A percentile compares a stretch with the other conserved stretches of the same genome.
Evolutionary conservation across 2,113 vertebrate species (phyloP).

Genomic region (Dromiciops gliroides): DNA sequence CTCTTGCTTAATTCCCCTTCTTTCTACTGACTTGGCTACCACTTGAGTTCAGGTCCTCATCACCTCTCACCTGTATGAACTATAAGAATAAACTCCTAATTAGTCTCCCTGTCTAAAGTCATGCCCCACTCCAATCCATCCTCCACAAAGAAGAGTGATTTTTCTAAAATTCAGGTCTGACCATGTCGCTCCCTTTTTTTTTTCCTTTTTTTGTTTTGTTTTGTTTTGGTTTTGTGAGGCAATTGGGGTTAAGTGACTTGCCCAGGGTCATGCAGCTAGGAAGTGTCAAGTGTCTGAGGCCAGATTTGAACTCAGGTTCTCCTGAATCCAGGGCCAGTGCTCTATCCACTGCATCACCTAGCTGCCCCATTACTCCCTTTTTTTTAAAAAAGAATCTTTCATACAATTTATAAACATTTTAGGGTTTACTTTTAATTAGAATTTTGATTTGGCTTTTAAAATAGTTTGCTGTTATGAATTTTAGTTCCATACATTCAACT

Average conservation of each 20-base stretch:
- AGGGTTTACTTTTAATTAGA: background rate
- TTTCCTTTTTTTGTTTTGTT: too few relatives aligned
- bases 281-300: too few relatives aligned
- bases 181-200: background rate
- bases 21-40: background rate
- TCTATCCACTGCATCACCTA: too few relatives aligned
- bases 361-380: too few relatives aligned
- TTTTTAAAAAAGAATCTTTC: too few relatives aligned
- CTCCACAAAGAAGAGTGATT: background rate
- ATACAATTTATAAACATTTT: background rate
- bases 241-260: too few relatives aligned
- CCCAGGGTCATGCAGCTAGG: too few relatives aligned
- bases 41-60: background rate
- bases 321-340: too few relatives aligned
- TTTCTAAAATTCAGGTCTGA: background rate
- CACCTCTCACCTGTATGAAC: background rate
- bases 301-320: too few relatives aligned
- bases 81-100: background rate
- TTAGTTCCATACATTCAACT: background rate
- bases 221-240: too few relatives aligned
- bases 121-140: background rate
- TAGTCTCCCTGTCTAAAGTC: background rate
- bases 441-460: background rate
- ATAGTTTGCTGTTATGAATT: background rate
- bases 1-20: background rate